Conservation (phyloP, 2,113 vertebrate species). For the Dasyurus viverrinus region DNA sequence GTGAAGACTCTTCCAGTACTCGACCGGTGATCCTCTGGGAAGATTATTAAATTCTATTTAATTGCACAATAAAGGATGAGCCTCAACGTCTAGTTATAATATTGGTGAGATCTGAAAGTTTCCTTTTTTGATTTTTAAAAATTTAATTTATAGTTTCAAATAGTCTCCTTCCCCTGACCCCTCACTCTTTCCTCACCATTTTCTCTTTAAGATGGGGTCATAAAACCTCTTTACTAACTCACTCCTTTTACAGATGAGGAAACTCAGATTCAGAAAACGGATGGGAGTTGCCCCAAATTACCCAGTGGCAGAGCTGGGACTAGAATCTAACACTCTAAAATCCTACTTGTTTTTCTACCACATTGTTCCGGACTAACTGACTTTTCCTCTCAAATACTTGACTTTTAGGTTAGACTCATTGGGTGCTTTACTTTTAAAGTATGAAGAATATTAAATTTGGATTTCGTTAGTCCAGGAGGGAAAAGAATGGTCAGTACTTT, state of each 20-base stretch:
- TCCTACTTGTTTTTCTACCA: not conserved
- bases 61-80: not conserved
- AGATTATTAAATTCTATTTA: not conserved
- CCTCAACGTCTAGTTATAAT: not conserved
- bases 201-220: not conserved
- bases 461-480: not conserved
- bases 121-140: not conserved
- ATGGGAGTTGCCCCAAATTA: not conserved
- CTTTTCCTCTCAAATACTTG: not conserved
- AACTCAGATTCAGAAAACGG: not conserved
- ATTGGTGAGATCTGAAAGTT: not conserved
- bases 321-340: not conserved
- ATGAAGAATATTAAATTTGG: not conserved
- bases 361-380: not conserved
- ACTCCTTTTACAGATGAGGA: not conserved
- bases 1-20: not conserved
- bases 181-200: not conserved
- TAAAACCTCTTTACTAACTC: not conserved
- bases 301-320: not conserved
- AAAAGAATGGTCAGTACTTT: not conserved
- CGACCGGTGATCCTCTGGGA: not conserved
- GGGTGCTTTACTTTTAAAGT: not conserved
- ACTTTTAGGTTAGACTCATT: not conserved
- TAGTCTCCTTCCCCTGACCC: not conserved
- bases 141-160: not conserved